Percentiles rank a stretch among this genome's conserved stretches.
phyloP scores from a whole-genome alignment of 2,113 vertebrate species.

The Mobula birostris region DNA sequence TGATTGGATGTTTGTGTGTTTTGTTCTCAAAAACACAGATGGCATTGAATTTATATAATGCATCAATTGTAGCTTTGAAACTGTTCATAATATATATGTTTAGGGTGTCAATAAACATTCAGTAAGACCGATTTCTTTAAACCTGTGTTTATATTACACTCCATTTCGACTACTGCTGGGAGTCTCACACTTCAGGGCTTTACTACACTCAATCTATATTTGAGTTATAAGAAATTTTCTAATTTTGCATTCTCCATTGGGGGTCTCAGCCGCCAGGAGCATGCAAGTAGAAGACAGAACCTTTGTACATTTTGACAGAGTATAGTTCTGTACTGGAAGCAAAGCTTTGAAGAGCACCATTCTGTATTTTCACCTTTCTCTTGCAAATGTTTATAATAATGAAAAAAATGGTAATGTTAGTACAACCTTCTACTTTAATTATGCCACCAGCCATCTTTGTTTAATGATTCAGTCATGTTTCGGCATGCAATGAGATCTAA shows the following conservation, averaged over 20 bases:
- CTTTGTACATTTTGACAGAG: neutral
- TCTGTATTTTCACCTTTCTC: neutral
- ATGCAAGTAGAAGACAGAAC: neutral
- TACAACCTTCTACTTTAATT: neutral
- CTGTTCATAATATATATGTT: neutral
- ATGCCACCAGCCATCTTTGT: neutral
- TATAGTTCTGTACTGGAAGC: neutral
- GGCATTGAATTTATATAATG: neutral
- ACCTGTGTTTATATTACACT: slow-evolving; percentile 17
- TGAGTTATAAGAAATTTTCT: neutral
- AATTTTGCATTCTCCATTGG: neutral
- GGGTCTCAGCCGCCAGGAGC: neutral
- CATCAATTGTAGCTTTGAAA: neutral
- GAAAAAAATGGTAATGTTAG: neutral
- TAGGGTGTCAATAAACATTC: slow-evolving; percentile 10
- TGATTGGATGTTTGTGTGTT: neutral
- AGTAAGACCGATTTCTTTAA: neutral
- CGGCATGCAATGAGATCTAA: neutral
- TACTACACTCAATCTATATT: neutral
- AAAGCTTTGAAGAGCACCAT: neutral
- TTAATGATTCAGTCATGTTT: neutral
- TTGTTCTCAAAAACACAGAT: neutral
- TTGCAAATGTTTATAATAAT: neutral
- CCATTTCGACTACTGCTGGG: neutral
- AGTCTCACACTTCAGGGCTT: neutral